Evolutionary conservation across 2,113 vertebrate genomes (phyloP), one percentile per base, ranked within the genome.

Genomic region (Siphamia tubifer): DNA sequence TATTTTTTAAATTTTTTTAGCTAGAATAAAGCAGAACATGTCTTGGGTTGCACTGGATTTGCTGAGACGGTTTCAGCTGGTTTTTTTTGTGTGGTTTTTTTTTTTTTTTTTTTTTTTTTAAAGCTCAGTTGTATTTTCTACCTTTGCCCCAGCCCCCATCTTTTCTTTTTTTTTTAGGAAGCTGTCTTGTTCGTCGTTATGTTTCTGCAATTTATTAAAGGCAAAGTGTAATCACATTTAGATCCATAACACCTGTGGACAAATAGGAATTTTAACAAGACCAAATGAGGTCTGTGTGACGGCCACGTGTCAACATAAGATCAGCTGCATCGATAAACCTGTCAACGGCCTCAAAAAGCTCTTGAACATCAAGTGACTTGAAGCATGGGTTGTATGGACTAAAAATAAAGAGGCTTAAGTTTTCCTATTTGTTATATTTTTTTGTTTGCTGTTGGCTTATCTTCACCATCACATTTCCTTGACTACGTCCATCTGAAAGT

Each of bases 41-140:
- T 89, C 77, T 90, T 90, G 83, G 86, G 85, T 92, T 92, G 91
- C 89, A 91, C 92, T 90, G 89, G 90, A 91, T 91, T 92, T 85
- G 87, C 87, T 90, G 87, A 88, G 78, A 90, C 80, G 81, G 84
- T 80, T 88, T 88, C 31, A 83, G 67, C 69, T 81, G 20, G 36
- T 62, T 73, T 49, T 66, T 20, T 36, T 40, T 55, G 36, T 71
- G 13, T 27, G 32, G 51, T 64, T 30, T 27, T 42, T 72, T 62
- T 57, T 67, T 16, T 34, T 44, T 39, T 67, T 16, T 34, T 44
- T 39, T 35, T 35, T 70, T 35, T 72, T 63, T 84, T 56, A 39
- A 77, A 52, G 78, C 81, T 88, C 74, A 65, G 45, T 85, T 84
- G 56, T 82, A 45, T 86, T 87, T 83, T 74, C 75, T 42, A 45